Evolutionary conservation across 2,113 vertebrate genomes (phyloP).

Genomic region (Petrocephalus microphthalmus): DNA sequence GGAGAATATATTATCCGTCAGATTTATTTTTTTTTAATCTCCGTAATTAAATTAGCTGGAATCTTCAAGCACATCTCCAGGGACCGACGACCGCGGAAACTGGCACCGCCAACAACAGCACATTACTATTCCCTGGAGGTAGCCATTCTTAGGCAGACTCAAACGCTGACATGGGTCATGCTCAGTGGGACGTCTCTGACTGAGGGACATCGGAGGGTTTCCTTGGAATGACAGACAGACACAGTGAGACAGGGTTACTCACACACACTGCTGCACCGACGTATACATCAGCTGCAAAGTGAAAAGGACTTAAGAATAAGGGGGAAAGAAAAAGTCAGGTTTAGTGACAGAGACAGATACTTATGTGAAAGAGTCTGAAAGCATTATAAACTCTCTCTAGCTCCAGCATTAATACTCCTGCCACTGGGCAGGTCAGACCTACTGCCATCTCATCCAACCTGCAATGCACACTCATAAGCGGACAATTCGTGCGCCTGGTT

Average conservation of each 20-base stretch:
- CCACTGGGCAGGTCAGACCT: not conserved
- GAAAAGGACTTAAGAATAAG: not conserved
- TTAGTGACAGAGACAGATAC: not conserved
- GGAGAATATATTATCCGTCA: not conserved
- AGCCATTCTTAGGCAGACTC: not conserved
- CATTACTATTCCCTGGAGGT: not conserved
- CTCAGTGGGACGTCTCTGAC: not conserved
- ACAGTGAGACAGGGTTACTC: not conserved
- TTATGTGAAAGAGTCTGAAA: slow-evolving; percentile 1
- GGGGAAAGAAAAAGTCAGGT: not conserved
- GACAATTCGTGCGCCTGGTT: not conserved
- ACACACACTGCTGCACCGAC: too few relatives aligned
- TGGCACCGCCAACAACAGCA: not conserved
- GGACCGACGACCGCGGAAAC: not conserved
- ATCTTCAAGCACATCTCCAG: not conserved
- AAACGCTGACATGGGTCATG: not conserved
- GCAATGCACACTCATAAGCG: not conserved
- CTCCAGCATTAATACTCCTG: not conserved
- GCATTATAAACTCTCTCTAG: not conserved
- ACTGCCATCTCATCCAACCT: not conserved
- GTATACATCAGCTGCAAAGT: not conserved
- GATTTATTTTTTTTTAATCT: not conserved
- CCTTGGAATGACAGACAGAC: not conserved
- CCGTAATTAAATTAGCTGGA: slow-evolving; percentile 5
- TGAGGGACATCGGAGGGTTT: not conserved